Percentiles rank a stretch among this genome's conserved stretches.
phyloP scores from a whole-genome alignment of 1,140 invertebrate genomes.

The Bombyx mori region ASM3026992v2 NC_085117.1:11265001-11265500 shows the following conservation, averaged over 20 bases:
- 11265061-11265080: conserved; percentile 2
- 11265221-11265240: conserved; percentile 16
- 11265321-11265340: conserved; percentile 60
- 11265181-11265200: no score
- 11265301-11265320: conserved; percentile 67
- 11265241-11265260: conserved; percentile 22
- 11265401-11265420: conserved; percentile 69
- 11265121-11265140: no score
- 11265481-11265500: conserved; percentile 64
- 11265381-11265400: conserved; percentile 63
- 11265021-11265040: no score
- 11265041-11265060: neutral
- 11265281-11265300: conserved; percentile 53
- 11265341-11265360: conserved; percentile 19
- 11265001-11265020: no score
- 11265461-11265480: conserved; percentile 66
- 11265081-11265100: neutral
- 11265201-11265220: conserved; percentile 10
- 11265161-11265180: neutral
- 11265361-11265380: conserved; percentile 60
- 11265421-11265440: conserved; percentile 63
- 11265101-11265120: neutral
- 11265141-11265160: neutral
- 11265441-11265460: conserved; percentile 66
- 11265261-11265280: conserved; percentile 59